A percentile compares a stretch with the other conserved stretches of the same genome.
phyloP scores from a whole-genome alignment of 2,888 invertebrate genomes.

The Zhengitettix transpicula region DNA sequence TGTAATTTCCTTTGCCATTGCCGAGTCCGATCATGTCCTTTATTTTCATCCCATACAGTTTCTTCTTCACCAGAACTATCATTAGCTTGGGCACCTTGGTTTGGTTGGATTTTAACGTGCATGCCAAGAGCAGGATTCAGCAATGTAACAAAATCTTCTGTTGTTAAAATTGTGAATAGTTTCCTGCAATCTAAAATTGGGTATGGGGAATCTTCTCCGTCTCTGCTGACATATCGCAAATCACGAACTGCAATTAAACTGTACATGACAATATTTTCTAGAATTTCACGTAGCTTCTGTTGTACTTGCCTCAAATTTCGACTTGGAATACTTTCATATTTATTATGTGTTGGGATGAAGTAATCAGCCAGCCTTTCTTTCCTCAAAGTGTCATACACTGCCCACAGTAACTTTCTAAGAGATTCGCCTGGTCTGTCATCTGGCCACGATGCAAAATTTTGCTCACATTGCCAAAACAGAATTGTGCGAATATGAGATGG shows the following conservation, averaged over 20 bases:
- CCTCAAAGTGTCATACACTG: slow-evolving; percentile 43
- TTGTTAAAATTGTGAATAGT: slow-evolving; percentile 38
- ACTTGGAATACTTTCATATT: slow-evolving; percentile 51
- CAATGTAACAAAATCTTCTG: slow-evolving; percentile 6
- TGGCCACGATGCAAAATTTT: slow-evolving; percentile 51
- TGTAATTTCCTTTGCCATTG: slow-evolving; percentile 4
- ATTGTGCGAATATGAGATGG: slow-evolving; percentile 55
- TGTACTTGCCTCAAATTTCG: slow-evolving; percentile 46
- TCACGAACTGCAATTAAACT: slow-evolving; percentile 51
- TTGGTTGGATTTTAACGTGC: not conserved
- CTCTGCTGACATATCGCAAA: slow-evolving; percentile 36
- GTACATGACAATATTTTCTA: slow-evolving; percentile 55
- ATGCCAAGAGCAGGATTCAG: slow-evolving; percentile 7
- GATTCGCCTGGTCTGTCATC: slow-evolving; percentile 56
- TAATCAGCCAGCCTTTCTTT: slow-evolving; percentile 49
- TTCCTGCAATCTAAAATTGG: slow-evolving; percentile 41
- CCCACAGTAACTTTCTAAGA: slow-evolving; percentile 41
- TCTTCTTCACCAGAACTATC: not conserved
- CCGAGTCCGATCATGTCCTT: slow-evolving; percentile 1
- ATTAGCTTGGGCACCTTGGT: not conserved
- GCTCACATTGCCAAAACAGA: slow-evolving; percentile 63
- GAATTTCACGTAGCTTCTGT: slow-evolving; percentile 45
- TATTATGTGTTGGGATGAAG: slow-evolving; percentile 54
- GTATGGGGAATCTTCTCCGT: slow-evolving; percentile 37
- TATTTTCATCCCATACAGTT: not conserved